Conservation (phyloP, 2,888 invertebrate species). For the Auanema sp. region DNA sequence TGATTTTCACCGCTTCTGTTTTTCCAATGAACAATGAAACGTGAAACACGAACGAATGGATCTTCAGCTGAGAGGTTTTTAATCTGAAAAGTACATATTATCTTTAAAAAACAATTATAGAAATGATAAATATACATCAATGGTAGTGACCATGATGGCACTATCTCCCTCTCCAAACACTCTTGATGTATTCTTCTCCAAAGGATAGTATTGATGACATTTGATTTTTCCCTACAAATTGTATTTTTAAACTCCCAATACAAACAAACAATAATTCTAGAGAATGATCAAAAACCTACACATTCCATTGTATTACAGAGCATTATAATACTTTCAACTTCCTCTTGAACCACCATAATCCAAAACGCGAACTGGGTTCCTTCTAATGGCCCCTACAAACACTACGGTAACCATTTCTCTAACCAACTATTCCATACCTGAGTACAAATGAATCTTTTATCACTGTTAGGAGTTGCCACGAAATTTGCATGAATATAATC, state of each 20-base stretch:
- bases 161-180: conserved; percentile 26
- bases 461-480: conserved; percentile 30
- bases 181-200: conserved; percentile 17
- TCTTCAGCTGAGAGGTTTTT: conserved; percentile 15
- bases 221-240: conserved; percentile 24
- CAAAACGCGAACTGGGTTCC: conserved; percentile 34
- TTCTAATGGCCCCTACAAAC: conserved; percentile 30
- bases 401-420: no score
- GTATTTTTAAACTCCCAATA: not conserved
- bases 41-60: conserved; percentile 21
- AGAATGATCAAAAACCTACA: conserved; percentile 4
- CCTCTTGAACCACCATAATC: conserved; percentile 32
- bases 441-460: conserved; percentile 48
- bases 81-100: conserved; percentile 8
- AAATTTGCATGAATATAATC: conserved; percentile 55
- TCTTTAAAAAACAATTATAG: not conserved
- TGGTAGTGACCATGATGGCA: conserved; percentile 17
- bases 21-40: conserved; percentile 23
- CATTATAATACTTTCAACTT: conserved; percentile 30
- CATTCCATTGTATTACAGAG: conserved; percentile 48
- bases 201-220: conserved; percentile 33
- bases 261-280: conserved; percentile 1
- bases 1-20: conserved; percentile 13
- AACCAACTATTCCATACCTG: conserved; percentile 19
- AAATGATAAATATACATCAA: conserved; percentile 6